Conservation (phyloP, 2,113 vertebrate species). For the Thunnus thynnus region DNA sequence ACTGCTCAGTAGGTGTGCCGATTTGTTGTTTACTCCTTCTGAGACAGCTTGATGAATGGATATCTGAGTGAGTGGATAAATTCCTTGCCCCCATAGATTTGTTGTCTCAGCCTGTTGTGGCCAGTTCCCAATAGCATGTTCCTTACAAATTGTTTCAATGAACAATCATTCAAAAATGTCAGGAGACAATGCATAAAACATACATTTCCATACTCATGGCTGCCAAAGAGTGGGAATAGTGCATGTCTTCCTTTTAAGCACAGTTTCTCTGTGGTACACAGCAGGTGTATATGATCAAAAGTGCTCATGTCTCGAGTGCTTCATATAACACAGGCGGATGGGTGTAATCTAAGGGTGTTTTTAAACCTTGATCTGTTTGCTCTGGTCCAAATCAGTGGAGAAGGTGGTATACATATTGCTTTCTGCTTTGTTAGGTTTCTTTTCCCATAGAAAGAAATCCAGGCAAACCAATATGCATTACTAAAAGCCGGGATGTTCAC, state of each 20-base stretch:
- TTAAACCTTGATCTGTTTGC: too few species aligned
- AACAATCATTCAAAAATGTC: slow-evolving; percentile 53
- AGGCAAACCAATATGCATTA: too few species aligned
- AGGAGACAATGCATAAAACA: slow-evolving; percentile 14
- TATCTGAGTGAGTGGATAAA: slow-evolving; percentile 58
- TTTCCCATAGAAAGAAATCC: too few species aligned
- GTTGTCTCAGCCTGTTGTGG: slow-evolving; percentile 36
- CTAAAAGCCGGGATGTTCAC: too few species aligned
- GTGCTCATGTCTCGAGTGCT: not conserved
- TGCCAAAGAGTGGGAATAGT: not conserved
- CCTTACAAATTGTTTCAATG: slow-evolving; percentile 47
- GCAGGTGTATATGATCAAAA: slow-evolving; percentile 4
- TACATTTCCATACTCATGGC: not conserved
- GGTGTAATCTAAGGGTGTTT: not conserved
- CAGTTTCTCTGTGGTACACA: not conserved
- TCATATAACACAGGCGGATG: slow-evolving; percentile 6
- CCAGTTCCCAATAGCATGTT: slow-evolving; percentile 22
- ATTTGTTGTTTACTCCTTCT: slow-evolving; percentile 60
- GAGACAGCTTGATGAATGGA: slow-evolving; percentile 75
- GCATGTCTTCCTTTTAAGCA: too few species aligned
- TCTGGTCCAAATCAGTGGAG: too few species aligned
- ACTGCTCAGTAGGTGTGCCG: slow-evolving; percentile 48
- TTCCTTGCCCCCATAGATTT: slow-evolving; percentile 55
- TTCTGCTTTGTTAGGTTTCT: too few species aligned
- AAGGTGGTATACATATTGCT: too few species aligned